Base-by-base conservation (phyloP, 2,888 invertebrate species). In the Clostera curtula region DNA sequence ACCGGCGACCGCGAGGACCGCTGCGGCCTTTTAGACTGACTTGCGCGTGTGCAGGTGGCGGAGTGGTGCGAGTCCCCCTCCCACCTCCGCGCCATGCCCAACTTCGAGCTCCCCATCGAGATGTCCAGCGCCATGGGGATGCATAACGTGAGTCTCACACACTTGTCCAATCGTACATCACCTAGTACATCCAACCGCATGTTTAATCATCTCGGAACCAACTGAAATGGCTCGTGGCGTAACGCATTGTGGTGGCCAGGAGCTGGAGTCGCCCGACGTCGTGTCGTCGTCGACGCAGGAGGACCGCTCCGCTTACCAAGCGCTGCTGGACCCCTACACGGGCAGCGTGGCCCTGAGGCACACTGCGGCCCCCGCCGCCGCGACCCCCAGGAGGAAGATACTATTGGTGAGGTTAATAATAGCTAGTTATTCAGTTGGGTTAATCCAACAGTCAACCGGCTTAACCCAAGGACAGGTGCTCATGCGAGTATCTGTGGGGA, bases 41-140 rank as follows among this genome's bases (percentile, higher is more conserved):
- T n/a, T n/a, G n/a, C n/a, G n/a, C n/a, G n/a, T n/a, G 26, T 9
- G 0, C 35, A 84, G 80, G 70, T 73, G 2, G 58, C 70, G 0
- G 86, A 86, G 14, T 85, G 89, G 80, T 86, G 87, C 11, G 86
- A 85, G 18, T 87, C 88, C 12, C 87, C 89, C 0, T 84, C 87
- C 0, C 84, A 85, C 24, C 62, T 86, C 15, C 84, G 85, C 7
- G 63, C 80, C 19, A 65, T 82, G 37, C 74, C 86, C 1, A 77
- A 84, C 50, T 86, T 84, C 37, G 85, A 87, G 23, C 59, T 87
- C 36, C 87, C 87, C 0, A 72, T 86, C 1, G 88, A 88, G 22
- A 67, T 85, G 59, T 68, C 75, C 0, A 73, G 69, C 34, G 67
- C 56, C 21, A 43, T 79, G 7, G 59, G 57, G 1, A 20, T 53